Evolutionary conservation across 92 coral and sea anemone genomes (phyloP).

Genomic region (Umimayanthus chanpuru): DNA sequence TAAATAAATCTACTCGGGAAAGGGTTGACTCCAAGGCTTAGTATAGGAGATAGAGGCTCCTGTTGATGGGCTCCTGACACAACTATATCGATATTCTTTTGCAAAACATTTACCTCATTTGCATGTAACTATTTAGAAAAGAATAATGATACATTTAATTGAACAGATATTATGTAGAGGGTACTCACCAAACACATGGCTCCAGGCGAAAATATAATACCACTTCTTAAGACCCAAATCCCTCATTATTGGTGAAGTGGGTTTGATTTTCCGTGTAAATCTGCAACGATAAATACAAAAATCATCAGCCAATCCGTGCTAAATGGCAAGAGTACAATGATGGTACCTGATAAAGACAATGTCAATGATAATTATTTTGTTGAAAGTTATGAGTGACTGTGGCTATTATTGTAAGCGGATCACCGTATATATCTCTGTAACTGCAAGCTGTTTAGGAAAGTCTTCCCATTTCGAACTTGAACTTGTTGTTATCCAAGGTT

Average conservation of each 20-base stretch:
- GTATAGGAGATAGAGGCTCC: no score
- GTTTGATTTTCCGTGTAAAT: slow-evolving; percentile 72
- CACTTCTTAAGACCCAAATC: slow-evolving; percentile 53
- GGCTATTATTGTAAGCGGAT: neutral
- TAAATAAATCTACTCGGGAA: no score
- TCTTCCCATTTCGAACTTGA: no score
- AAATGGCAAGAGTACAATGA: neutral
- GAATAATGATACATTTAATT: no score
- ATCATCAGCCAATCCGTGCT: neutral
- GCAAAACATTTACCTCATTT: no score
- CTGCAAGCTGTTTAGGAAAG: no score
- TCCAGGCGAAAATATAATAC: slow-evolving; percentile 85
- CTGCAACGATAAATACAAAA: slow-evolving; percentile 26
- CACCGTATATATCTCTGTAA: neutral
- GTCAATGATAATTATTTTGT: neutral
- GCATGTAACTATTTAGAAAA: neutral
- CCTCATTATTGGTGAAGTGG: slow-evolving; percentile 60
- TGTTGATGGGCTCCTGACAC: no score
- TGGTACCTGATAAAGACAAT: neutral
- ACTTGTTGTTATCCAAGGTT: neutral
- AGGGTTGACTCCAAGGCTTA: no score
- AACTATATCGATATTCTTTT: neutral
- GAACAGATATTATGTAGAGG: no score
- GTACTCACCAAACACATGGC: slow-evolving; percentile 47
- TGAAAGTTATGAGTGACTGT: neutral